Evolutionary conservation across 2,888 invertebrate species (phyloP).

Genomic region (Cryptosula pallasiana): DNA sequence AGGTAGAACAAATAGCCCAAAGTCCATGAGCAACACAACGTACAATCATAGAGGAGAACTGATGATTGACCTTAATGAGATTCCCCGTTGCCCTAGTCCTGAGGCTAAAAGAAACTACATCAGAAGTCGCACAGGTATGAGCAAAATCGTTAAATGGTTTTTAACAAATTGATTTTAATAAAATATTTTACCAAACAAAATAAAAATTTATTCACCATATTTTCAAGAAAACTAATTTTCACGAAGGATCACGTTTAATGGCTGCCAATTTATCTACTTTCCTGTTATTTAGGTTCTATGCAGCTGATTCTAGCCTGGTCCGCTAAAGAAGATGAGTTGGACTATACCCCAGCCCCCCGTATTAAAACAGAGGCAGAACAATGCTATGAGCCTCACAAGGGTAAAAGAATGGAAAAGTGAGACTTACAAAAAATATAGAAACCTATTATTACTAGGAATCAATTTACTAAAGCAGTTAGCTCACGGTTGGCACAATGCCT

Average conservation of each 20-base stretch:
- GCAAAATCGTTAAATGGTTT: too few species aligned
- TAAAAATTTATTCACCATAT: too few species aligned
- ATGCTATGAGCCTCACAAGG: conserved; percentile 23
- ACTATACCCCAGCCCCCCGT: conserved; percentile 15
- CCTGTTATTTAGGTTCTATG: not conserved
- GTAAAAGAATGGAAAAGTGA: conserved; percentile 23
- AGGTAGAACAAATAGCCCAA: too few species aligned
- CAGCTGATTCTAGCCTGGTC: conserved; percentile 18
- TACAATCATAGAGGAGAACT: conserved; percentile 24
- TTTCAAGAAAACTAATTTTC: too few species aligned
- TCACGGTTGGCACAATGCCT: too few species aligned
- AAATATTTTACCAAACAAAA: too few species aligned
- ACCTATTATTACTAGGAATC: too few species aligned
- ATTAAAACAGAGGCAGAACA: conserved; percentile 9
- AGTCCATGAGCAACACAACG: not conserved
- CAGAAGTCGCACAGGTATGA: conserved; percentile 21
- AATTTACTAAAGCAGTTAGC: too few species aligned
- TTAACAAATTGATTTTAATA: too few species aligned
- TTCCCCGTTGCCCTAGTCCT: conserved; percentile 21
- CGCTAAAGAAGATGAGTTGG: conserved; percentile 8
- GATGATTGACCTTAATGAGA: conserved; percentile 24
- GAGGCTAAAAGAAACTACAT: conserved; percentile 22
- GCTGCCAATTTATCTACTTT: too few species aligned
- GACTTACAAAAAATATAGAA: not conserved
- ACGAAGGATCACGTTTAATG: too few species aligned